These are phyloP conservation scores for Venustaconcha ellipsiformis DNA, from an alignment of 1,140 invertebrate genomes.

Conservation along the genomic window DNA sequence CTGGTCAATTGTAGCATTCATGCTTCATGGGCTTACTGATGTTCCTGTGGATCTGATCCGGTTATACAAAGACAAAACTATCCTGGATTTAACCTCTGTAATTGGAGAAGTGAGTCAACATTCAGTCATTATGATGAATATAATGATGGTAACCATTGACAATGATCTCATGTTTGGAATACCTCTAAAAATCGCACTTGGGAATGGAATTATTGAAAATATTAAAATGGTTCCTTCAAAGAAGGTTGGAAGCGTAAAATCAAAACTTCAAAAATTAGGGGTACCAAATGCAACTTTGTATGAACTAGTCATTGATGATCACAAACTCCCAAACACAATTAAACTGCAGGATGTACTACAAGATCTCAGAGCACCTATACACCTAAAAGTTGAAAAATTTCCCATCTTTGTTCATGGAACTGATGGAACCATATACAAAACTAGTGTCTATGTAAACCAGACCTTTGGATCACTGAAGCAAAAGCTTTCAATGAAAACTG, in stretches of 20 bases:
- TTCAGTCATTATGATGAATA: conserved; percentile 43
- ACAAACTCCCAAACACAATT: conserved; percentile 42
- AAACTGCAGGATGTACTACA: conserved; percentile 47
- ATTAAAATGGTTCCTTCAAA: conserved; percentile 48
- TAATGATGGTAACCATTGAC: conserved; percentile 44
- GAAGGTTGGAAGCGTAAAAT: conserved; percentile 46
- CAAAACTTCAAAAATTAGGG: conserved; percentile 50
- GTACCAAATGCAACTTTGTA: conserved; percentile 57
- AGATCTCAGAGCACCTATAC: conserved; percentile 45
- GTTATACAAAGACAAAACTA: conserved; percentile 37
- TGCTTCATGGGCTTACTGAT: conserved; percentile 56
- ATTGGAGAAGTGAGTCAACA: conserved; percentile 39
- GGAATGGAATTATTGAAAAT: conserved; percentile 52
- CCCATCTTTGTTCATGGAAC: conserved; percentile 55
- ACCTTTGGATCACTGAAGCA: conserved; percentile 46
- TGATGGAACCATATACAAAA: conserved; percentile 56
- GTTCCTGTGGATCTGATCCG: conserved; percentile 59
- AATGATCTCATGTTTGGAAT: conserved; percentile 52
- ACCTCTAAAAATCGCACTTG: conserved; percentile 47
- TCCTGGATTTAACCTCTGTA: conserved; percentile 45
- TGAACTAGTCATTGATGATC: conserved; percentile 44
- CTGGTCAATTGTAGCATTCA: conserved; percentile 59
- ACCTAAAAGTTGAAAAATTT: conserved; percentile 53
- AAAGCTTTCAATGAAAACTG: conserved; percentile 58
- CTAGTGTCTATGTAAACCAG: conserved; percentile 47